Conservation (phyloP, 2,113 vertebrate genomes). For the Brachyistius frenatus region DNA sequence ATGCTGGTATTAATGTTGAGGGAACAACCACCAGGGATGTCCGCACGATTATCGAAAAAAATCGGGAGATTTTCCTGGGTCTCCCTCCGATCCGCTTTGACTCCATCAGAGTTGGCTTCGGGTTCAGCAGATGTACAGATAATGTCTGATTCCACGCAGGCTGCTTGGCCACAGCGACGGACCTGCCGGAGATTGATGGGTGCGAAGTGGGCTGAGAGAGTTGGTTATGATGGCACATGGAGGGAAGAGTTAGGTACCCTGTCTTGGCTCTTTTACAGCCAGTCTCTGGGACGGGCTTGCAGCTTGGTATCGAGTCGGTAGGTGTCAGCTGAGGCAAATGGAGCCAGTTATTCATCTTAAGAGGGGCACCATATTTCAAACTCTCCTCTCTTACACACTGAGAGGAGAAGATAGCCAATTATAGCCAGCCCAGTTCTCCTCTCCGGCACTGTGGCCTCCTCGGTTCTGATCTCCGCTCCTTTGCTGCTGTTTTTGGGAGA, state of each 20-base stretch:
- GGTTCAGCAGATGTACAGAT: conserved; percentile 48
- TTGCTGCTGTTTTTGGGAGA: conserved; percentile 40
- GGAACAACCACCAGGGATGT: conserved; percentile 19
- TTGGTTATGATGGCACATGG: conserved; percentile 4
- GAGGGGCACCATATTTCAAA: conserved; percentile 47
- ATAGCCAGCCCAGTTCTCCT: conserved; percentile 45
- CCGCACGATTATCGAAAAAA: conserved; percentile 60
- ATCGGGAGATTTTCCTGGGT: conserved; percentile 59
- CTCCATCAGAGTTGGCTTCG: conserved; percentile 25
- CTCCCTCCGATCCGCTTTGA: conserved; percentile 62
- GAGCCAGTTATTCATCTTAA: conserved; percentile 50
- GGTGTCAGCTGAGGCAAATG: conserved; percentile 44
- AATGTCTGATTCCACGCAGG: conserved; percentile 48
- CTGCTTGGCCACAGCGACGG: conserved; percentile 6
- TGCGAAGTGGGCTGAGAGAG: not conserved
- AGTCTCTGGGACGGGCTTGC: not conserved
- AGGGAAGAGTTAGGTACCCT: not conserved
- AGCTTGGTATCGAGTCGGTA: conserved; percentile 13
- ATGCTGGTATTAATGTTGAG: conserved; percentile 34
- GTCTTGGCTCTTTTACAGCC: not conserved
- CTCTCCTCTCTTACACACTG: conserved; percentile 51
- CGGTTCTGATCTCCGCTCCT: conserved; percentile 43
- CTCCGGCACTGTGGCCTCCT: conserved; percentile 39
- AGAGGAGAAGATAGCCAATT: conserved; percentile 69
- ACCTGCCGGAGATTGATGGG: conserved; percentile 10